Base-by-base conservation (phyloP, 2,888 invertebrate species). In the Sarcophaga carnaria region DNA sequence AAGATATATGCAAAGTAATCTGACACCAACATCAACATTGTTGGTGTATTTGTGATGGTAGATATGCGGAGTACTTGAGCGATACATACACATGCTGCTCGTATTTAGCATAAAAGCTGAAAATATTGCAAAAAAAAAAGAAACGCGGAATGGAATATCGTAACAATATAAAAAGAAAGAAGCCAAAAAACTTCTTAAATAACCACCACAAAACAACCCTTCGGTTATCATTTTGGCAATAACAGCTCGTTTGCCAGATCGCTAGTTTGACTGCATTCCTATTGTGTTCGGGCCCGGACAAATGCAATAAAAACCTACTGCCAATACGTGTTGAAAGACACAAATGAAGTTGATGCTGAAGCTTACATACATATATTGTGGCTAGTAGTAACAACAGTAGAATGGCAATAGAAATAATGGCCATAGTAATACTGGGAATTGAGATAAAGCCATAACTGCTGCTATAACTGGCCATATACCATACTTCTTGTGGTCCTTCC, bases 201-300 rank as follows among this genome's bases (percentile, higher is more conserved):
- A 47, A 45, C 2, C 63, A 84, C 75, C 86, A 81, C 83, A 84
- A 82, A 77, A 79, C 82, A 70, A 84, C 76, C 75, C 87, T 80
- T 79, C 78, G 76, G 87, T 84, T 87, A 84, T 71, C 79, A 84
- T 87, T 87, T 87, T 87, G 62, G 71, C 80, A 76, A 80, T 80
- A 80, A 84, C n/a, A 49, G 66, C 76, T 76, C 59, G 63, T 84
- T 83, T 71, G 66, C 49, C 71, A 66, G 60, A 71, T 77, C 59
- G 27, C 59, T 54, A 14, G 82, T 70, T 71, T 47, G 71, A 49
- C 60, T 59, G 77, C 2, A 37, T 37, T 37, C 2, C 10, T 10
- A 37, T 37, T 37, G 37, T 37, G 37, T 37, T 37, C 37, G 37
- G 66, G 71, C 80, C 83, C 84, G 75, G 80, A 76, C 84, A 80